Percentiles rank a stretch among this genome's conserved stretches.
These are phyloP conservation scores for Heliconius aoede DNA, from an alignment of 2,888 invertebrate species.

Conservation along the genomic window DNA sequence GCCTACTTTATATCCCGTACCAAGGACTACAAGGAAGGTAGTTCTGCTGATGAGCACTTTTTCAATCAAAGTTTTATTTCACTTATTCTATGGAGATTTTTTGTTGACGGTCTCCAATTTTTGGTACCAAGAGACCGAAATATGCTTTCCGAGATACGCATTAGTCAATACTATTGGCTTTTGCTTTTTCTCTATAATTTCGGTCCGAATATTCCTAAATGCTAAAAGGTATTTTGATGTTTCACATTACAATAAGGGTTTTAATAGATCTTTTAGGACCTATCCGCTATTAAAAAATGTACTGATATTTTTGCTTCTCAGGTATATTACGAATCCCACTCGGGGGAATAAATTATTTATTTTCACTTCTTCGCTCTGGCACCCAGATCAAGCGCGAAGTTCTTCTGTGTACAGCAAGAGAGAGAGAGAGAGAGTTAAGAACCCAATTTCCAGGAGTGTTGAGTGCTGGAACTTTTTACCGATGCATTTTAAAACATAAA, in stretches of 20 bases:
- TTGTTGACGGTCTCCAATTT: conserved; percentile 13
- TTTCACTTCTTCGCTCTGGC: too few relatives aligned
- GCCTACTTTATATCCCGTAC: too few relatives aligned
- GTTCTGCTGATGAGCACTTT: too few relatives aligned
- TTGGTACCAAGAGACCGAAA: conserved; percentile 27
- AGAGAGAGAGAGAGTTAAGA: too few relatives aligned
- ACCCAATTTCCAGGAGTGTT: too few relatives aligned
- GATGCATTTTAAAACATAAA: too few relatives aligned
- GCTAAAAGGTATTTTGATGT: neutral
- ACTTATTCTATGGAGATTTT: neutral
- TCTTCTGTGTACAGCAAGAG: too few relatives aligned
- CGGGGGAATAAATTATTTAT: too few relatives aligned
- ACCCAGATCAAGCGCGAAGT: too few relatives aligned
- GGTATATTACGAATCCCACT: too few relatives aligned
- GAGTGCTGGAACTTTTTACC: too few relatives aligned
- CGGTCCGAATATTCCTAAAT: neutral
- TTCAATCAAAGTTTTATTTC: neutral
- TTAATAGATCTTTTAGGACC: neutral
- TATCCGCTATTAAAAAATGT: neutral
- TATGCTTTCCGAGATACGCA: conserved; percentile 31
- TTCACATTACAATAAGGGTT: neutral
- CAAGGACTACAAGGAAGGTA: too few relatives aligned
- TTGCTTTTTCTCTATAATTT: conserved; percentile 12
- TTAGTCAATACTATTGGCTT: conserved; percentile 28
- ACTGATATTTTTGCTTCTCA: neutral